Evolutionary conservation across 1,140 invertebrate genomes (phyloP), one percentile per base, ranked within the genome.

Genomic region (Hycleus phaleratus): DNA sequence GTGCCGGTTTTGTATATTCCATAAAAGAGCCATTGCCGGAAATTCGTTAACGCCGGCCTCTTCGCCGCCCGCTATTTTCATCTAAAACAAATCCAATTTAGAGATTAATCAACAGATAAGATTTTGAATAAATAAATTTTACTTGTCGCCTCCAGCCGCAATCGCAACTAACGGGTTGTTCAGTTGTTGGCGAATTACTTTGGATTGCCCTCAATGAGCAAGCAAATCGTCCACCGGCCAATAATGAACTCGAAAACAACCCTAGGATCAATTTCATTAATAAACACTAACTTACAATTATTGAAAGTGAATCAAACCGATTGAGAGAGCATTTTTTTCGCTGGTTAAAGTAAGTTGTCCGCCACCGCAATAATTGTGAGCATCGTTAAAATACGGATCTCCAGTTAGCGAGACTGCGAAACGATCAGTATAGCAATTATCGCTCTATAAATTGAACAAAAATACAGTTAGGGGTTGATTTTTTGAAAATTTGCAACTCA

Each of bases 21-120:
- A 68, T 0, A 85, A 38, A 10, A 71, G 83, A 0, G 74, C 82
- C 83, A 85, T 84, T 77, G 82, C 81, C 0, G 83, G 82, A 68
- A 73, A 86, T 67, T 86, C 85, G 61, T 85, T 83, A 0, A 82
- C 71, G 3, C 69, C 75, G 0, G 84, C 80, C 49, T 80, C 70
- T 3, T 60, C 49, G 1, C 85, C 85, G 3, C 82, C 82, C 1
- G 85, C 82, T 50, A 86, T 86, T 58, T 78, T 60, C 8, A 39
- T 60, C 66, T 68, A 38, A 3, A 18, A 39, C 10, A 43, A 52
- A 44, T 8, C 42, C 4, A 12, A 7, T 32, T 42, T 42, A 26
- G n/a, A 26, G 24, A 43, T 9, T 2, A 43, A 4, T 24, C 18
- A 53, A 45, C n/a, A 3, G 6, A 6, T 25, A 10, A 32, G 7